phyloP scores from a whole-genome alignment of 2,113 vertebrate genomes.

The Aleadryas rufinucha region DNA sequence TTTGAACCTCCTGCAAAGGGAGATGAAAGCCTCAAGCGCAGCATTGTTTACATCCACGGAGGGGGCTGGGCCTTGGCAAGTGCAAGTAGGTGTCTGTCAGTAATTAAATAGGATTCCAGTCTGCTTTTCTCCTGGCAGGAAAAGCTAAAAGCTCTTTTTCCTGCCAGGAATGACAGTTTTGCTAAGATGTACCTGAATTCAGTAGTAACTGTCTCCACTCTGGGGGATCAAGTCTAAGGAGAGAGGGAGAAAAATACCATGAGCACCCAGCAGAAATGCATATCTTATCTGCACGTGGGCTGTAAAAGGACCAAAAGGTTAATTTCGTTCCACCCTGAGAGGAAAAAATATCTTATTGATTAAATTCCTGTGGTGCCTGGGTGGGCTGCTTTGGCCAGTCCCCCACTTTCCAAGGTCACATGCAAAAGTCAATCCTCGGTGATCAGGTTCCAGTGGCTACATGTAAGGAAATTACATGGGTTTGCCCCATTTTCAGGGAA shows the following conservation, averaged over 20 bases:
- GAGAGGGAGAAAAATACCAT: not conserved
- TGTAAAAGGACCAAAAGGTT: not conserved
- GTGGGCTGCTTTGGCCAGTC: not conserved
- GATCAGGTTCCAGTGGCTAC: not conserved
- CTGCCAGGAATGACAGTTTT: not conserved
- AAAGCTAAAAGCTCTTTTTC: not conserved
- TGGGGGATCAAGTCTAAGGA: not conserved
- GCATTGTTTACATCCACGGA: slow-evolving; percentile 89
- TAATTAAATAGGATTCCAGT: not conserved
- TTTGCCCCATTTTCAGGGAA: not conserved
- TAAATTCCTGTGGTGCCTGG: not conserved
- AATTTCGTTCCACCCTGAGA: not conserved
- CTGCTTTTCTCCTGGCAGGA: not conserved
- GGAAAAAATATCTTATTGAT: not conserved
- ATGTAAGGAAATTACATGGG: fast-evolving
- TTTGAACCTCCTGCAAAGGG: slow-evolving; percentile 74
- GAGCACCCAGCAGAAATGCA: not conserved
- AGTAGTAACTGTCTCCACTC: not conserved
- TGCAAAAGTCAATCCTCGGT: not conserved
- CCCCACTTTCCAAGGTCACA: fast-evolving
- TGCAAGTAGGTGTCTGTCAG: slow-evolving; percentile 79
- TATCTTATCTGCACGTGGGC: not conserved
- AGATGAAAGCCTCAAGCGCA: slow-evolving; percentile 74
- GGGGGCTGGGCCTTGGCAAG: slow-evolving; percentile 93
- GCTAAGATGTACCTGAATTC: not conserved